These are phyloP conservation scores for Verasper variegatus DNA, from an alignment of 2,113 vertebrate species.

Conservation along the genomic window DNA sequence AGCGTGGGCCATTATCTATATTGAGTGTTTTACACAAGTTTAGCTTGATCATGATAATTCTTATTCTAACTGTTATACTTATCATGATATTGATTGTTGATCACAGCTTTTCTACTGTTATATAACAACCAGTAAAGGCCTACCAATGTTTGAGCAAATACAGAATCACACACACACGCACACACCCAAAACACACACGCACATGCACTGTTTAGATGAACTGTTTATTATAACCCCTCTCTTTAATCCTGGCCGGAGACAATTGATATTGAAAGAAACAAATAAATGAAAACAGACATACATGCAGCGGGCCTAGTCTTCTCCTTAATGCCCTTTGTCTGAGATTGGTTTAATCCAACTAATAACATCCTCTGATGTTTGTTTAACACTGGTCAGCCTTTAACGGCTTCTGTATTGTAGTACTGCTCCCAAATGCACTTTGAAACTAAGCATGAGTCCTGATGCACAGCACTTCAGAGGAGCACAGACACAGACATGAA, in stretches of 20 bases:
- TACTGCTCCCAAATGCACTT: constrained; percentile 38
- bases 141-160: constrained; percentile 34
- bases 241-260: constrained; percentile 19
- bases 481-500: constrained; percentile 7
- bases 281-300: constrained; percentile 33
- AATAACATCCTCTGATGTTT: constrained; percentile 73
- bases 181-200: neutral
- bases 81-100: neutral
- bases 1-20: neutral
- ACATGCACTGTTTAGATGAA: constrained; percentile 4
- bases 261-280: constrained; percentile 47
- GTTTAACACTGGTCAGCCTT: constrained; percentile 61
- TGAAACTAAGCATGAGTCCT: constrained; percentile 37
- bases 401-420: constrained; percentile 56
- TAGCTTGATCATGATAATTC: neutral
- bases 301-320: neutral
- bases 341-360: constrained; percentile 64
- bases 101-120: neutral
- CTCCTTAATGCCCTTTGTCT: constrained; percentile 51
- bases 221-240: constrained; percentile 26
- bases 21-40: neutral
- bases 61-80: constrained; percentile 1
- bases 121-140: constrained; percentile 6
- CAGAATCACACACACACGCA: constrained; percentile 16
- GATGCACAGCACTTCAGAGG: constrained; percentile 22